Conservation (phyloP, 2,797 vertebrate genomes). For the Xiphophorus birchmanni region DNA sequence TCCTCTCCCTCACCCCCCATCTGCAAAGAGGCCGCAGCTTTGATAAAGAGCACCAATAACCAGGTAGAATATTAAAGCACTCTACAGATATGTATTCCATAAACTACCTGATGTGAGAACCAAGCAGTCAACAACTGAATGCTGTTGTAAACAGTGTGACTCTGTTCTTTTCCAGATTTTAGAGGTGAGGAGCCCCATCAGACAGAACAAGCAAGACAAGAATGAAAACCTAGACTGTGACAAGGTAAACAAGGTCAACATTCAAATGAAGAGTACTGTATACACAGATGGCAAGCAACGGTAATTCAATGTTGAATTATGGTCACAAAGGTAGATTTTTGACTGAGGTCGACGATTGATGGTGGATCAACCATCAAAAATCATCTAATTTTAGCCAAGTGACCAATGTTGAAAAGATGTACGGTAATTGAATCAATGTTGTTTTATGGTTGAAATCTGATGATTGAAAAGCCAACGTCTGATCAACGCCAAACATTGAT, state of each 20-base stretch:
- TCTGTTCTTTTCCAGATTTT: slow-evolving; percentile 81
- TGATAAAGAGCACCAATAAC: slow-evolving; percentile 89
- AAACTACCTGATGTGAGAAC: not conserved
- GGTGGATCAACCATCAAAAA: no score
- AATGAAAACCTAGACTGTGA: slow-evolving; percentile 93
- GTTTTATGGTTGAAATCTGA: no score
- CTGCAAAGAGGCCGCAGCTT: slow-evolving; percentile 83
- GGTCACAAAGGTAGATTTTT: no score
- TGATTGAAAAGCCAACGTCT: no score
- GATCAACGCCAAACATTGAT: no score
- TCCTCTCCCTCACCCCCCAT: slow-evolving; percentile 84
- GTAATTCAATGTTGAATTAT: no score
- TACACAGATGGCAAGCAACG: no score
- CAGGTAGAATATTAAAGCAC: slow-evolving; percentile 81
- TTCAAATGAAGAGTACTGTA: not conserved
- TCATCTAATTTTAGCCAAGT: no score
- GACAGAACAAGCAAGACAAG: slow-evolving; percentile 91
- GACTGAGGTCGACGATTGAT: no score
- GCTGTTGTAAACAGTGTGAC: not conserved
- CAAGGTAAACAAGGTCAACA: slow-evolving; percentile 82
- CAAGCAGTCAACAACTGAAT: not conserved
- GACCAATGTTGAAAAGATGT: no score
- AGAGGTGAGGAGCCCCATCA: slow-evolving; percentile 93
- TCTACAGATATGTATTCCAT: not conserved
- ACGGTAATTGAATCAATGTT: no score